Evolutionary conservation across 2,797 vertebrate genomes (phyloP), one percentile per base, ranked within the genome.

Genomic region (Myotis daubentonii): DNA sequence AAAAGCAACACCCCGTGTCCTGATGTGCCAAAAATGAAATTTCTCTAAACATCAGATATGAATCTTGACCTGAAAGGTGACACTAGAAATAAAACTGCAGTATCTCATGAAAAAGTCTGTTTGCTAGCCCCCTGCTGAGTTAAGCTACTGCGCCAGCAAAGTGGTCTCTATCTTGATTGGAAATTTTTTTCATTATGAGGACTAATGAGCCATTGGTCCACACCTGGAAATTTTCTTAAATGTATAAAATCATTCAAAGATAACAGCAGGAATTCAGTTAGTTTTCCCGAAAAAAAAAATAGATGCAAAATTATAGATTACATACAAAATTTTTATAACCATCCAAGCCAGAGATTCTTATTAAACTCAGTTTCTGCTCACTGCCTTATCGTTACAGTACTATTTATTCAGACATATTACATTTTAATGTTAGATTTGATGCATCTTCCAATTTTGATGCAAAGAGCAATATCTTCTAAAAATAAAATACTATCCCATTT

Each of bases 201-300:
- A 97, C 92, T 98, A 98, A 98, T 97, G 93, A 98, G 94, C 97
- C 97, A 96, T 86, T 98, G 96, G 97, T 97, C 97, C 97, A 97
- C 97, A 98, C 94, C 97, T 97, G 95, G 94, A 94, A 96, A 97
- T 95, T 82, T 95, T 96, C 96, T 94, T 94, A 97, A 97, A 94
- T 94, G 87, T 94, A 97, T 94, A 96, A 97, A 97, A 98, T 97
- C 91, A 97, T 94, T 97, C 93, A 97, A 97, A 96, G 70, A 28
- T 83, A 97, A 94, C 93, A 98, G 96, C 92, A 95, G 95, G 95
- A 97, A 97, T 96, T 97, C 60, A 97, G 94, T 89, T 92, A 97
- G 87, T 66, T 95, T 91, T 9, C 53, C 53, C 19, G 12, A 47
- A 47, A 13, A 47, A 47, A 47, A 53, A n/a, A 22, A 78, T 70